A percentile compares a stretch with the other conserved stretches of the same genome.
Conservation (phyloP, 2,113 vertebrate species). For the Colinus virginianus region DNA sequence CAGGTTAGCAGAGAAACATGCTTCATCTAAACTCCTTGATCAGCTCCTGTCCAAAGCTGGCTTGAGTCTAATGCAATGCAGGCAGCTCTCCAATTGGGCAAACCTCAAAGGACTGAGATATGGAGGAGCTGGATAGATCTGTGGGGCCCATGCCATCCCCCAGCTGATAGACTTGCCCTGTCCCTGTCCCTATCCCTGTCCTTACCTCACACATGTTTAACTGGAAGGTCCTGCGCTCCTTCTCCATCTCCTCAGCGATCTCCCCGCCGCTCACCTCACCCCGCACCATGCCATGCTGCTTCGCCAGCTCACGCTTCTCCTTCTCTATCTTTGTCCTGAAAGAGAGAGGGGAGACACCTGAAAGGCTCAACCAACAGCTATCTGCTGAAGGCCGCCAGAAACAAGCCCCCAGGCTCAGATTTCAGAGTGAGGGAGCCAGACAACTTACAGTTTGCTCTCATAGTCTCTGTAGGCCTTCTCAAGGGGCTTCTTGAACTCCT, state of each 20-base stretch:
- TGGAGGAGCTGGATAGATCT: background rate
- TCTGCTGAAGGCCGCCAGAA: background rate
- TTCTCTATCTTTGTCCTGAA: conserved; percentile 78
- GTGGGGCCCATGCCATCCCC: background rate
- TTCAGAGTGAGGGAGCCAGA: background rate
- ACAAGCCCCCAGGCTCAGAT: background rate
- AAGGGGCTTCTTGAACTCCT: conserved; percentile 82
- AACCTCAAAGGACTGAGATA: background rate
- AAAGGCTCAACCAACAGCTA: background rate
- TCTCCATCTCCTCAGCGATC: conserved; percentile 80
- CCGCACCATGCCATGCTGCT: conserved; percentile 78
- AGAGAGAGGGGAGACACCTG: background rate
- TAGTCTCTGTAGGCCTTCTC: conserved; percentile 82
- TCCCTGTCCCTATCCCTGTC: background rate
- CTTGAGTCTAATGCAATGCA: background rate
- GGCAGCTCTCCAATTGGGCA: background rate
- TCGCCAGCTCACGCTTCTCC: conserved; percentile 77
- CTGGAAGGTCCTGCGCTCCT: conserved; percentile 79
- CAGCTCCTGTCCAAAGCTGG: background rate
- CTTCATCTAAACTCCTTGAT: background rate
- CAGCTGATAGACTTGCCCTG: no score
- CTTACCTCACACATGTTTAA: conserved; percentile 81
- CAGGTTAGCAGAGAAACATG: background rate
- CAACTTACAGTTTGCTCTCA: conserved; percentile 80
- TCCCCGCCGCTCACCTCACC: conserved; percentile 75